These are phyloP conservation scores for Drosophila neocordata DNA, from an alignment of 1,140 invertebrate species.

Conservation along the genomic window DNA sequence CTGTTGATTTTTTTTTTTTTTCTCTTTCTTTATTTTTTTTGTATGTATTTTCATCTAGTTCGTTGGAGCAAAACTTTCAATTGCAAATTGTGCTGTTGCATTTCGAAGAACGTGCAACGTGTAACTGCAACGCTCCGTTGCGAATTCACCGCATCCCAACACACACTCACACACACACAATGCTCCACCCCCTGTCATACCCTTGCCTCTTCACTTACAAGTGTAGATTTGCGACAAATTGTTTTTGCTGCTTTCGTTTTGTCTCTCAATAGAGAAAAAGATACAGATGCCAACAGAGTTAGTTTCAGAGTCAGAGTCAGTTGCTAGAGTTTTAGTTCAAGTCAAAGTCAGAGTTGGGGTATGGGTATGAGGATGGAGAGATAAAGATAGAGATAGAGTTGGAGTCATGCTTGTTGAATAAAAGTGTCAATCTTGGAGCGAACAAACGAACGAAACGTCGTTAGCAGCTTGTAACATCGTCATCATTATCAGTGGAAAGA, in stretches of 20 bases:
- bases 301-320: conserved; percentile 17
- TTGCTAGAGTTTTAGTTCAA: neutral
- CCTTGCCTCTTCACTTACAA: no score
- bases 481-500: conserved; percentile 32
- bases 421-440: conserved; percentile 69
- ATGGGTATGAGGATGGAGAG: no score
- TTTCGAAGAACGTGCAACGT: conserved; percentile 50
- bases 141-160: conserved; percentile 36
- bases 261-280: conserved; percentile 30
- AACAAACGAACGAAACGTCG: conserved; percentile 34
- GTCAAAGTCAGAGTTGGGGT: conserved; percentile 20
- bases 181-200: no score
- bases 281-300: conserved; percentile 16
- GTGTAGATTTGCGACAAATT: conserved; percentile 67
- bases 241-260: conserved; percentile 61
- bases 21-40: conserved; percentile 12
- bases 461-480: conserved; percentile 41
- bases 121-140: conserved; percentile 42
- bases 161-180: neutral
- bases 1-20: conserved; percentile 24
- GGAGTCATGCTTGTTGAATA: conserved; percentile 75
- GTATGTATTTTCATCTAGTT: neutral
- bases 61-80: conserved; percentile 56
- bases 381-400: conserved; percentile 42
- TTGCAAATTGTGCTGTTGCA: conserved; percentile 57